A percentile compares a stretch with the other conserved stretches of the same genome.
Conservation (phyloP, 2,888 invertebrate species). For the Rotaria magnacalcarata region DNA sequence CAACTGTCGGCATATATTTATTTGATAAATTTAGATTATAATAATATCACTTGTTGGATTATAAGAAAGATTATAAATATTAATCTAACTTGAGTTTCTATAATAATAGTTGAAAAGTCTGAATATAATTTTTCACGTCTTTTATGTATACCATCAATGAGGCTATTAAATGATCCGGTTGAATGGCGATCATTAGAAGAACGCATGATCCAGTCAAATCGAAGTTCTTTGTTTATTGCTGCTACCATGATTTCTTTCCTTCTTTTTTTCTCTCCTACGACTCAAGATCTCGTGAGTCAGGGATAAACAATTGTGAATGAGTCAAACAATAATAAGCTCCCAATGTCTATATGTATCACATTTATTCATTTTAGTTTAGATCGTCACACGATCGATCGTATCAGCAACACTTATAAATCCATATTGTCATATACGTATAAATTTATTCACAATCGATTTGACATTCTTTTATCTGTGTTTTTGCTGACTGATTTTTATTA, state of each 20-base stretch:
- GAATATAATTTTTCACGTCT: not conserved
- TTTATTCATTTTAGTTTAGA: not conserved
- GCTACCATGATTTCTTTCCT: not conserved
- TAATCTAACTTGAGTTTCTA: not conserved
- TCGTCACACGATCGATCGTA: not conserved
- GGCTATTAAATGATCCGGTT: not conserved
- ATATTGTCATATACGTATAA: not conserved
- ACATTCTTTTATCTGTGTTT: not conserved
- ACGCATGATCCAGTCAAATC: constrained; percentile 7
- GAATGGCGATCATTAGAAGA: constrained; percentile 12
- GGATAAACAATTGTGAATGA: not conserved
- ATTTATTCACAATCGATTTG: not conserved
- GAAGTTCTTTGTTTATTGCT: constrained; percentile 3
- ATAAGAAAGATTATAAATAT: not conserved
- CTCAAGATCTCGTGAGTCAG: not conserved
- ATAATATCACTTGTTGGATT: not conserved
- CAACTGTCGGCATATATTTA: not conserved
- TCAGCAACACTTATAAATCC: not conserved
- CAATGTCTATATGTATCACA: too few species aligned
- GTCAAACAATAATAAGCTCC: not conserved
- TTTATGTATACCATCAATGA: not conserved
- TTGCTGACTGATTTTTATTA: not conserved
- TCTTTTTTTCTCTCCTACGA: not conserved
- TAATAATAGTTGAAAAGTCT: not conserved
- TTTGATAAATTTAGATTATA: not conserved